Base-by-base conservation (phyloP, 2,888 invertebrate species). In the Epistrophella euchroma region DNA sequence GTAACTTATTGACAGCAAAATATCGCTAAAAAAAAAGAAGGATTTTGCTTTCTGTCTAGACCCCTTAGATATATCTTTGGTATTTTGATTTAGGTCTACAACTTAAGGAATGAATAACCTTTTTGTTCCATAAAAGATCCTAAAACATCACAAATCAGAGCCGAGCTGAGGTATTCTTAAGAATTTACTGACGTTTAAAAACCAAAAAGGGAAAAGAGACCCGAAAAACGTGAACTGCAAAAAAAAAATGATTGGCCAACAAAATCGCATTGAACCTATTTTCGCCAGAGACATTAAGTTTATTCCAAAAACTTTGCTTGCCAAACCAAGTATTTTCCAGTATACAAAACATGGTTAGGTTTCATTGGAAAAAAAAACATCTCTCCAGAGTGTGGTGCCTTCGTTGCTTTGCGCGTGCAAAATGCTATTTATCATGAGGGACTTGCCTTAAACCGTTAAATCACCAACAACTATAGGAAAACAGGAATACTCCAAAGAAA, bases 361-460 rank as follows among this genome's bases (percentile, higher is more conserved):
- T n/a, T n/a, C n/a, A 19, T 9, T 7, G 9, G 11, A 2, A 11
- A 19, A 47, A 25, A 43, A 43, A 1, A 62, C 13, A 32, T 19
- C 19, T 66, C 28, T 50, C 10, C 13, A 47, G 13, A 66, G 19
- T 35, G 15, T 50, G 9, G 15, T 50, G 9, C 6, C 2, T 32
- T 50, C 13, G 47, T 50, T 50, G 22, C 10, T 50, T 50, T 22
- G 50, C 37, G 83, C 71, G 80, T 80, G 71, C 58, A 72, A 58
- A 75, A 70, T 72, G 66, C 68, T 58, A 81, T 85, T 85, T 70
- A 85, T 85, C 81, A 81, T 77, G 55, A 52, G 52, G 37, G 50
- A 68, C 37, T 73, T 66, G 66, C 76, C 37, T 35, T 55, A 68
- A 71, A 43, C 68, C 47, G 32, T 70, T 55, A 78, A 71, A 79